These are phyloP conservation scores for Diplolepis rosae DNA, from an alignment of 2,888 invertebrate genomes.

Conservation along the genomic window DNA sequence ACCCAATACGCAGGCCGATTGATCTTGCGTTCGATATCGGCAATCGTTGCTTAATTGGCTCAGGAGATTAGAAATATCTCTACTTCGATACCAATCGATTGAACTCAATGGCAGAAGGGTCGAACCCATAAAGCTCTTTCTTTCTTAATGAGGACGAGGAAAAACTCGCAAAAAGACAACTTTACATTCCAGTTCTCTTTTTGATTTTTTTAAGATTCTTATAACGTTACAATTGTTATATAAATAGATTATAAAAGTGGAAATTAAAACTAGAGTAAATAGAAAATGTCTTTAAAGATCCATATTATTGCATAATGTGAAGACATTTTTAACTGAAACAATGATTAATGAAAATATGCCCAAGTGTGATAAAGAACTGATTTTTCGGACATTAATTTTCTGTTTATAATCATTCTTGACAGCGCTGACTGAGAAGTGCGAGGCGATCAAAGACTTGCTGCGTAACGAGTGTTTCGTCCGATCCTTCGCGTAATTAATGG, in stretches of 20 bases:
- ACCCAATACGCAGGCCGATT: neutral
- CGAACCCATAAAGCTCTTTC: neutral
- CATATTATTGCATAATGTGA: no score
- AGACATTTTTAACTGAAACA: no score
- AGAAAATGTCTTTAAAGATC: no score
- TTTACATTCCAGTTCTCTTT: neutral
- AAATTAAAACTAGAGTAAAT: no score
- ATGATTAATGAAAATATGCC: neutral
- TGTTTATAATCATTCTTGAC: neutral
- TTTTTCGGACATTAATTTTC: neutral
- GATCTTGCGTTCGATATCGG: slow-evolving; percentile 23
- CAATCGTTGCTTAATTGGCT: slow-evolving; percentile 28
- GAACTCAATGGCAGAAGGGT: slow-evolving; percentile 1
- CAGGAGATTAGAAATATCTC: slow-evolving; percentile 27
- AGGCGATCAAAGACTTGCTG: slow-evolving; percentile 56
- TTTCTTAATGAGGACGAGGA: neutral
- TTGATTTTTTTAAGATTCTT: neutral
- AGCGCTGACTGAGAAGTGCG: neutral
- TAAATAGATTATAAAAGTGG: no score
- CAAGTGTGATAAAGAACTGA: no score
- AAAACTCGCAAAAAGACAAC: neutral
- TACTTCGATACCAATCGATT: slow-evolving; percentile 27
- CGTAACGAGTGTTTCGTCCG: slow-evolving; percentile 61
- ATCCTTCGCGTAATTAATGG: slow-evolving; percentile 64
- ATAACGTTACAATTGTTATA: no score